A percentile compares a stretch with the other conserved stretches of the same genome.
Conservation (phyloP, 2,113 vertebrate genomes). For the Trachemys scripta region DNA sequence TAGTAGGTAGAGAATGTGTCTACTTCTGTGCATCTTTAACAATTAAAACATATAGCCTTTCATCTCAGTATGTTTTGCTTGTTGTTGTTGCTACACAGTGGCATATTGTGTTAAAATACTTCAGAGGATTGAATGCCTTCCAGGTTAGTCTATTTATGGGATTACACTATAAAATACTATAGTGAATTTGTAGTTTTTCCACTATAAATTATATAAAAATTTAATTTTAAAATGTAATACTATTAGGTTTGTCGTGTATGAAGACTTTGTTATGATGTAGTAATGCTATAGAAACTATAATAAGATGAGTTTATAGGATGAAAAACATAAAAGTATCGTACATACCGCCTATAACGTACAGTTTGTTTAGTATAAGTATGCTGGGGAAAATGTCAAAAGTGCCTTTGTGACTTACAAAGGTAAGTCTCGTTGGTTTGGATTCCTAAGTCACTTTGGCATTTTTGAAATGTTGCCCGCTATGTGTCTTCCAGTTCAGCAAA, state of each 20-base stretch:
- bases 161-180: neutral
- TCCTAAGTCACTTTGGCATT: neutral
- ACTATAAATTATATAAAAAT: neutral
- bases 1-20: slow-evolving; percentile 26
- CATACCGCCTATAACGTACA: neutral
- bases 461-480: neutral
- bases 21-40: slow-evolving; percentile 29
- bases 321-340: neutral
- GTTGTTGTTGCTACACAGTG: neutral
- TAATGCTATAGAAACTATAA: neutral
- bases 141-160: neutral
- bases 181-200: neutral
- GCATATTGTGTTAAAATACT: slow-evolving; percentile 11
- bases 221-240: neutral
- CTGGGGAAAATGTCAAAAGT: neutral
- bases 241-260: neutral
- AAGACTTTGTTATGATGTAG: neutral
- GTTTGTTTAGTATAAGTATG: neutral
- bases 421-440: neutral
- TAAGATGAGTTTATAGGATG: neutral
- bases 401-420: neutral
- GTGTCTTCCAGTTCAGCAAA: neutral
- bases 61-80: neutral
- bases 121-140: neutral
- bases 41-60: slow-evolving; percentile 22